Base-by-base conservation (phyloP, 2,888 invertebrate species). In the Drosophila ezoana region DNA sequence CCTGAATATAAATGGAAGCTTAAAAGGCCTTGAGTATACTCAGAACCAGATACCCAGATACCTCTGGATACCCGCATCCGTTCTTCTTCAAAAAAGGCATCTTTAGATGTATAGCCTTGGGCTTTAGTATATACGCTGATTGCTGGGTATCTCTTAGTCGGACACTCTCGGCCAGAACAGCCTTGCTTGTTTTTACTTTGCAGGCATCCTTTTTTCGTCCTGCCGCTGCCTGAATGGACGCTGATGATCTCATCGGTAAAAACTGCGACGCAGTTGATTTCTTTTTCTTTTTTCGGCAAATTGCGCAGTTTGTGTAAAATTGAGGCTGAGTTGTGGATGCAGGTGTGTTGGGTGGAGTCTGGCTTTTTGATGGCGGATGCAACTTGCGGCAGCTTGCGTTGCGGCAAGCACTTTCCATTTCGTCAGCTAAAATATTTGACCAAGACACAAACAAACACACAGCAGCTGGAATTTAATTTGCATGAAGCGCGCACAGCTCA, bases 381-480 rank as follows among this genome's bases (percentile, higher is more conserved):
- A 9, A n/a, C n/a, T n/a, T n/a, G 41, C 8, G 8, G 60, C 71
- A 57, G 57, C 23, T 33, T 28, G 28, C 28, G 28, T 28, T 28
- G 59, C 43, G 32, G 53, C 54, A 43, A 58, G 40, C 72, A 70
- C 79, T 81, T 84, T 79, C 66, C 66, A 63, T 84, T 70, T 78
- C 54, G 76, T 63, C 20, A 57, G 38, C 45, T 45, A 60, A 81
- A 81, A 70, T 71, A 76, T 81, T 87, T 79, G 70, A 54, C 68
- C 73, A 77, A 32, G 47, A 45, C 37, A 68, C 57, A 45, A 16
- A 51, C 49, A 64, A 38, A 57, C 18, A 44, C 28, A 45, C 14
- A 61, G 53, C 58, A 65, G 63, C 60, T 63, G 86, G 82, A 82
- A 85, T 82, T 87, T 87, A 79, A 87, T 82, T 82, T 81, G 72